Conservation (phyloP, 2,888 invertebrate genomes). For the Heliconius aoede region DNA sequence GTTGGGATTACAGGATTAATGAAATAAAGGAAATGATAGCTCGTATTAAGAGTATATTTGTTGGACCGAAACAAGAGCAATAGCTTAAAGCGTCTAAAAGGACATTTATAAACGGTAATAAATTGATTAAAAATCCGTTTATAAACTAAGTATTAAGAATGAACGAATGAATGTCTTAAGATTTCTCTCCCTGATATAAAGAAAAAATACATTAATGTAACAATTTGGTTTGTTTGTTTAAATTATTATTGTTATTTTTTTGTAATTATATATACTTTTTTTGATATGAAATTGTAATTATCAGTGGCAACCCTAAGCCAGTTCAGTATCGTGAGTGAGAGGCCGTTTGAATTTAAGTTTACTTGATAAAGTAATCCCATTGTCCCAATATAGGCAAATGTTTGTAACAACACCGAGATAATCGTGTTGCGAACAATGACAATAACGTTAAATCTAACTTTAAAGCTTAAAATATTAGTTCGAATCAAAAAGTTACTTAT, state of each 20-base stretch:
- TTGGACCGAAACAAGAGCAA: no score
- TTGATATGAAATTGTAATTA: neutral
- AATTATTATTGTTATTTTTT: neutral
- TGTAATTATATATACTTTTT: neutral
- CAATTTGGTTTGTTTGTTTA: neutral
- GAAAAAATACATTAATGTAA: neutral
- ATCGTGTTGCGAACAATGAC: conserved; percentile 25
- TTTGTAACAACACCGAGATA: conserved; percentile 30
- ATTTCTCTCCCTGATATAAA: no score
- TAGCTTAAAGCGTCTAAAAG: no score
- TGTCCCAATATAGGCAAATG: conserved; percentile 34
- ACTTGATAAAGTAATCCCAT: conserved; percentile 43
- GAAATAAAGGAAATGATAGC: neutral
- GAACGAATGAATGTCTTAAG: no score
- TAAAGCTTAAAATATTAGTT: conserved; percentile 11
- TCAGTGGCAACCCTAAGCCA: conserved; percentile 16
- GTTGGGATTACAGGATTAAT: neutral
- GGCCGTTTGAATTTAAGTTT: conserved; percentile 38
- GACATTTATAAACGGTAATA: no score
- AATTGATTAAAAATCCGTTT: no score
- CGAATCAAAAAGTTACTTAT: neutral
- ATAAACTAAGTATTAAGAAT: no score
- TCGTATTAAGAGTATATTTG: no score
- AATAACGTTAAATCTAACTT: conserved; percentile 16
- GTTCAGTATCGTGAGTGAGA: conserved; percentile 46